phyloP scores from a whole-genome alignment of 2,888 invertebrate genomes.

The Eulithis prunata region DNA sequence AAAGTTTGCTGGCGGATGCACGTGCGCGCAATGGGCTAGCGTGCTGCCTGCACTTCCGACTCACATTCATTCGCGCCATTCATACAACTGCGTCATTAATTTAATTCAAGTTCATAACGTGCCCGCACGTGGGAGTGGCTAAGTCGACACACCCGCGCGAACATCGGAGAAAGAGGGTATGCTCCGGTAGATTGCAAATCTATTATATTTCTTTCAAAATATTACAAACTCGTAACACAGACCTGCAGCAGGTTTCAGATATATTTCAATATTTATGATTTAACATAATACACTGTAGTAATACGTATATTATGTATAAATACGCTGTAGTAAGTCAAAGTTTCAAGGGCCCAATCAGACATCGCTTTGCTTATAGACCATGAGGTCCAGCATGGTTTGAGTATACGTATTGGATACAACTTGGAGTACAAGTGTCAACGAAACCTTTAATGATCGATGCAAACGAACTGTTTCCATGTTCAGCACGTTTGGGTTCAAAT shows the following conservation, averaged over 20 bases:
- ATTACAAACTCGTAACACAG: no score
- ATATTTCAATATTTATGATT: no score
- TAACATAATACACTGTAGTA: no score
- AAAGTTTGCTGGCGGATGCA: constrained; percentile 57
- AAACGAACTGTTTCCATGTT: constrained; percentile 57
- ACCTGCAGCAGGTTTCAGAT: no score
- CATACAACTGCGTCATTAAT: constrained; percentile 81
- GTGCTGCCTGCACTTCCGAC: constrained; percentile 79
- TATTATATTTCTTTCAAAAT: not conserved
- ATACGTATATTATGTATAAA: no score
- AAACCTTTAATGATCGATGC: constrained; percentile 63
- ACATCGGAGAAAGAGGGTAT: constrained; percentile 32
- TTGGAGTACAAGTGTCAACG: constrained; percentile 40
- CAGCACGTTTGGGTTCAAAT: constrained; percentile 52
- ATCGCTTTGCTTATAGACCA: no score
- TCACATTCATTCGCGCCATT: constrained; percentile 81
- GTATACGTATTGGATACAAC: not conserved
- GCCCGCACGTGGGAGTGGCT: constrained; percentile 65
- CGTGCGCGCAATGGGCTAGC: constrained; percentile 71
- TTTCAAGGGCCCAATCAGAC: no score
- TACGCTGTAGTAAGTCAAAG: no score
- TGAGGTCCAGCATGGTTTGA: no score
- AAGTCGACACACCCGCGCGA: constrained; percentile 58
- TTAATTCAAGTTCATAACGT: constrained; percentile 81
- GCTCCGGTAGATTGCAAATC: constrained; percentile 10